phyloP scores from a whole-genome alignment of 2,113 vertebrate species.

The Ptilonorhynchus violaceus region DNA sequence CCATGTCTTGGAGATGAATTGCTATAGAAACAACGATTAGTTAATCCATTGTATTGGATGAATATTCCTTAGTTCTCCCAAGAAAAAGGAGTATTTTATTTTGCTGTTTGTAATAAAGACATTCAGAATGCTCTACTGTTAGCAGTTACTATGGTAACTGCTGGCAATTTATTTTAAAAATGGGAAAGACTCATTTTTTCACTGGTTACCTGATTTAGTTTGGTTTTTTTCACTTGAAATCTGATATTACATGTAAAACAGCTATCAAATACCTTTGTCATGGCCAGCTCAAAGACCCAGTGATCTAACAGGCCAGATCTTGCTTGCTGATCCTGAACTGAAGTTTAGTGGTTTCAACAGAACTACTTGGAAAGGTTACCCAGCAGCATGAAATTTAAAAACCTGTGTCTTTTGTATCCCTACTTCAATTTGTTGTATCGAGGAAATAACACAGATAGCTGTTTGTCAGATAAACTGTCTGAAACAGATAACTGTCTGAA shows the following conservation, averaged over 20 bases:
- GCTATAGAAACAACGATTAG: neutral
- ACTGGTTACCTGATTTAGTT: conserved; percentile 28
- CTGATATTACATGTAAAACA: neutral
- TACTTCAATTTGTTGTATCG: neutral
- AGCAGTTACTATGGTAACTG: conserved; percentile 70
- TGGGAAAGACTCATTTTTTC: conserved; percentile 12
- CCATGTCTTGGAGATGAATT: neutral
- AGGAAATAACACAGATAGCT: neutral
- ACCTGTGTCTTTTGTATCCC: neutral
- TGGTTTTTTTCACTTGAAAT: conserved; percentile 43
- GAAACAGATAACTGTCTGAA: too few relatives aligned
- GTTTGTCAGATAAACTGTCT: neutral
- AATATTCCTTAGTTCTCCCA: conserved; percentile 8
- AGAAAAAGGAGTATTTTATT: conserved; percentile 61
- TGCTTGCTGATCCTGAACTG: neutral
- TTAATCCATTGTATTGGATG: neutral
- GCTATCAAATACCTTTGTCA: neutral
- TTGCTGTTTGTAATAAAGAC: conserved; percentile 47
- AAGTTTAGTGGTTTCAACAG: neutral
- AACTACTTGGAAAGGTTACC: neutral
- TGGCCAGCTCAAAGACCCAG: neutral
- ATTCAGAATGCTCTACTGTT: conserved; percentile 49
- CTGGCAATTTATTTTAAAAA: conserved; percentile 45
- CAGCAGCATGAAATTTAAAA: neutral
- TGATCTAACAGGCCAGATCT: neutral